Evolutionary conservation across 2,888 invertebrate genomes (phyloP).

Genomic region (Bugulina stolonifera): DNA sequence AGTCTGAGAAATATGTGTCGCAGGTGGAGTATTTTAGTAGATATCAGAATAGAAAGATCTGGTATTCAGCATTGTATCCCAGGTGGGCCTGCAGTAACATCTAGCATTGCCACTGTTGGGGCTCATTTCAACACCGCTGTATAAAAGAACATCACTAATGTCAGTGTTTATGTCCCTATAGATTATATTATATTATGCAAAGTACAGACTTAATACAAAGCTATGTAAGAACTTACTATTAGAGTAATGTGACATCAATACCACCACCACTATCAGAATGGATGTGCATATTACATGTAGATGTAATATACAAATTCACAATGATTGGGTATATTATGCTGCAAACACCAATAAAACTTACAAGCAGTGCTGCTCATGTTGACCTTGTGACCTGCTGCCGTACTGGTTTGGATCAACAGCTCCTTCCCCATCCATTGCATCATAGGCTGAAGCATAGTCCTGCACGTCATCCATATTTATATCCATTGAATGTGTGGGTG

Average conservation of each 20-base stretch:
- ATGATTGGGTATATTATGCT: no score
- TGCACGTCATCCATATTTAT: constrained; percentile 1
- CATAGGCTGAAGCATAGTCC: background rate
- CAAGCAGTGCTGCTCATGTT: constrained; percentile 24
- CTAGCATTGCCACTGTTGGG: constrained; percentile 31
- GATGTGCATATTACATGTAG: no score
- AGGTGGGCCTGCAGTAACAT: constrained; percentile 36
- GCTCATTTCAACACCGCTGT: constrained; percentile 31
- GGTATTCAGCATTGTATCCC: constrained; percentile 34
- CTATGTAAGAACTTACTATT: no score
- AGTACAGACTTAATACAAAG: no score
- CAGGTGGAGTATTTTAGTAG: constrained; percentile 33
- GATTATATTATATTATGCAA: no score
- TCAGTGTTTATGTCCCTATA: no score
- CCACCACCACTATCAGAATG: no score
- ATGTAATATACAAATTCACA: no score
- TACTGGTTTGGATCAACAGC: background rate
- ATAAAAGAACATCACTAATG: no score
- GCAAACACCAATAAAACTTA: no score
- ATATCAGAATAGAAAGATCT: constrained; percentile 35
- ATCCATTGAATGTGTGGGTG: background rate
- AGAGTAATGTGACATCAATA: no score
- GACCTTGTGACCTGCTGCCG: background rate
- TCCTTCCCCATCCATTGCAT: constrained; percentile 24
- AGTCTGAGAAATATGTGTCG: no score